Evolutionary conservation across 1,140 invertebrate genomes (phyloP).

Genomic region (Drosophila azteca): DNA sequence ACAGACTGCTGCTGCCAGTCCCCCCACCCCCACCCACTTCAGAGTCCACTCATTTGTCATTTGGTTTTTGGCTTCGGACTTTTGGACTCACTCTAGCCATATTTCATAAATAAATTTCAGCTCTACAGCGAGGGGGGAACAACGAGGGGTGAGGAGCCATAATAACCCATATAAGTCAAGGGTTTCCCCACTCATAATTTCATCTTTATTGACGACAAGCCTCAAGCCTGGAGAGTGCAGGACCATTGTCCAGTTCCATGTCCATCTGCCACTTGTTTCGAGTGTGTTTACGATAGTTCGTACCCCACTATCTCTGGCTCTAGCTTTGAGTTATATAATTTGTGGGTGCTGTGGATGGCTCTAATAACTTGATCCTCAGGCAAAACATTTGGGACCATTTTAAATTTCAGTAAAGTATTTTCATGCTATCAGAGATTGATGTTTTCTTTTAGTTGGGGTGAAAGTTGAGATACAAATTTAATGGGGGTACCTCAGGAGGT

Average conservation of each 20-base stretch:
- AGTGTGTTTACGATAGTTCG: constrained; percentile 39
- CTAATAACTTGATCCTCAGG: not conserved
- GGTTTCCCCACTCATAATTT: constrained; percentile 33
- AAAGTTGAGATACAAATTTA: no score
- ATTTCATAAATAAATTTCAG: constrained; percentile 46
- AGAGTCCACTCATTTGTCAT: constrained; percentile 30
- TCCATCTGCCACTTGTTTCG: constrained; percentile 34
- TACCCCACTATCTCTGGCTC: not conserved
- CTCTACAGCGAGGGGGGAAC: not conserved
- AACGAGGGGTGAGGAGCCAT: not conserved
- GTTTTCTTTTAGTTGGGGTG: not conserved
- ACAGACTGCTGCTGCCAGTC: constrained; percentile 8
- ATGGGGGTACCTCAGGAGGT: no score
- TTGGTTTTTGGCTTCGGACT: constrained; percentile 14
- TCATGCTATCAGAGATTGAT: no score
- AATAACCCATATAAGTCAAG: constrained; percentile 48
- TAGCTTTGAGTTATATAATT: not conserved
- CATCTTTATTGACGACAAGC: constrained; percentile 39
- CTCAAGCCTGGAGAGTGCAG: constrained; percentile 6
- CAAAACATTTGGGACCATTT: not conserved
- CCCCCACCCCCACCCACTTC: no score
- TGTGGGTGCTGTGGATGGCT: not conserved
- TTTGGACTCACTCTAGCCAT: constrained; percentile 8
- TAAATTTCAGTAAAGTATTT: no score
- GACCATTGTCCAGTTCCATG: constrained; percentile 21